These are phyloP conservation scores for Ecdyonurus torrentis DNA, from an alignment of 2,888 invertebrate species.

Conservation along the genomic window DNA sequence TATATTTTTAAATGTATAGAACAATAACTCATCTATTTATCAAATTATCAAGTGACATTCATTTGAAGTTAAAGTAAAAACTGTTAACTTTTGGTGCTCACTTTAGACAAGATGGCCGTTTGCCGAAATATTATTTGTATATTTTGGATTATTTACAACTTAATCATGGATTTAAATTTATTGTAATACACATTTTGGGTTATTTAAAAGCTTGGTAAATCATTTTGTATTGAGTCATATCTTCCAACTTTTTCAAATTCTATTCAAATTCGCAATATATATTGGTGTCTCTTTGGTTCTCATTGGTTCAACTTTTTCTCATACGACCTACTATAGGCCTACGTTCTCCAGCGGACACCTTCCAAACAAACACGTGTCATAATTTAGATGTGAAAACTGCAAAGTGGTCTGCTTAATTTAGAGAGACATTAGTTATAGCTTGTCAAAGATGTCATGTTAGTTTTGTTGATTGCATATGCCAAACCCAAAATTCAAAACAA, in stretches of 20 bases:
- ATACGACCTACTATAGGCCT: not conserved
- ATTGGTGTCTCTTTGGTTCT: not conserved
- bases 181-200: not conserved
- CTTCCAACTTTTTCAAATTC: not conserved
- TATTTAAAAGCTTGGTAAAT: too few relatives aligned
- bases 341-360: not conserved
- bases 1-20: conserved; percentile 7
- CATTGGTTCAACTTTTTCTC: not conserved
- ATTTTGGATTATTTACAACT: not conserved
- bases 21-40: not conserved
- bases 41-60: not conserved
- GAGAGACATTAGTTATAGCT: not conserved
- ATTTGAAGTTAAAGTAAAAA: not conserved
- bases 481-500: too few relatives aligned
- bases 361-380: not conserved
- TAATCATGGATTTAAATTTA: not conserved
- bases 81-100: not conserved
- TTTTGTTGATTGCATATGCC: too few relatives aligned
- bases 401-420: not conserved
- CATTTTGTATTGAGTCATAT: not conserved
- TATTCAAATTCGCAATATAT: not conserved
- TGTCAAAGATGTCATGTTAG: not conserved
- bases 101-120: not conserved
- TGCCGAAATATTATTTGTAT: not conserved
- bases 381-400: not conserved